Conservation (phyloP, 2,888 invertebrate genomes). For the Drosophila anomelani region DNA sequence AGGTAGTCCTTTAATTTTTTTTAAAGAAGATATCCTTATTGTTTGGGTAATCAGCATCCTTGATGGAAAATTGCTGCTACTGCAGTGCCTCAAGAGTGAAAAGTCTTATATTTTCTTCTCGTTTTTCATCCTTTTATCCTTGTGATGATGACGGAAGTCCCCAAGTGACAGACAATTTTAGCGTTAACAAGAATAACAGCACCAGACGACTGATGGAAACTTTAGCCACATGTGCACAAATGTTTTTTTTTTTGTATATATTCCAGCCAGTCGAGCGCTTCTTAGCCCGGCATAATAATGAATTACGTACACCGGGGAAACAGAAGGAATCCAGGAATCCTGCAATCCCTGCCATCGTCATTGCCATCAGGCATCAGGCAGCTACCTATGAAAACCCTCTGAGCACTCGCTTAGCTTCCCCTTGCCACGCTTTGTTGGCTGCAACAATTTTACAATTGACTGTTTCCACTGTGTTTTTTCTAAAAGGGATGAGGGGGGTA, state of each 20-base stretch:
- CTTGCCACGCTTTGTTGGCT: constrained; percentile 59
- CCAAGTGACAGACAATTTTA: constrained; percentile 77
- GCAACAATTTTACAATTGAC: constrained; percentile 78
- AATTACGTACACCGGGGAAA: constrained; percentile 16
- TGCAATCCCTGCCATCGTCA: constrained; percentile 32
- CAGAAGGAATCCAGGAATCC: constrained; percentile 19
- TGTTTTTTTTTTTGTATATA: constrained; percentile 33
- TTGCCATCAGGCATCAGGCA: constrained; percentile 8
- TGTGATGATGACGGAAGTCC: constrained; percentile 70
- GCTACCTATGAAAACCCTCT: constrained; percentile 28
- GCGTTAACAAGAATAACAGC: constrained; percentile 61
- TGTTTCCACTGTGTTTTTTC: constrained; percentile 50
- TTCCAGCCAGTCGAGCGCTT: constrained; percentile 16
- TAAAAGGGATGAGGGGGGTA: neutral
- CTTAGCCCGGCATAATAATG: constrained; percentile 37
- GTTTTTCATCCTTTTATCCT: constrained; percentile 17
- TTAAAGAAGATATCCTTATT: constrained; percentile 2
- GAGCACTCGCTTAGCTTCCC: constrained; percentile 47
- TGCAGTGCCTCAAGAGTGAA: constrained; percentile 5
- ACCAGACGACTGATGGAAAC: constrained; percentile 26
- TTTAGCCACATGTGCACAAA: constrained; percentile 63
- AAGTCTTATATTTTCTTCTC: constrained; percentile 25
- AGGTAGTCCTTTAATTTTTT: constrained; percentile 1
- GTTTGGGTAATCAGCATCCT: constrained; percentile 7
- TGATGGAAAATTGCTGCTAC: constrained; percentile 2